Evolutionary conservation across 2,888 invertebrate species (phyloP).

Genomic region (Eurytoma adleriae): DNA sequence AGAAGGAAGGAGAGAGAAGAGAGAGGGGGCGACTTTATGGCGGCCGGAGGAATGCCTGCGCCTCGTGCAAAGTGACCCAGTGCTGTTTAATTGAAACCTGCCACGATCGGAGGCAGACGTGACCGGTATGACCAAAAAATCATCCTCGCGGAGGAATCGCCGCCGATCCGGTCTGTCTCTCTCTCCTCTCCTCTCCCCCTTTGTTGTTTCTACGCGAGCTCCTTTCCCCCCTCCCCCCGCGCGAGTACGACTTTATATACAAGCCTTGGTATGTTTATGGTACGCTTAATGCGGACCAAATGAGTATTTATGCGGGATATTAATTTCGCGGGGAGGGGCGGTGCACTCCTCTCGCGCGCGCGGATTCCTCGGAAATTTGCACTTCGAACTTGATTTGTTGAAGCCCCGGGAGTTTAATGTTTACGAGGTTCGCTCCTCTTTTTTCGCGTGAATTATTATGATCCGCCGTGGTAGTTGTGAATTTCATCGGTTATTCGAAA

Average conservation of each 20-base stretch:
- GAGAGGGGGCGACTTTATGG: conserved; percentile 41
- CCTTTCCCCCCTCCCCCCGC: not conserved
- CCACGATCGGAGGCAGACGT: conserved; percentile 34
- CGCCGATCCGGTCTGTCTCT: conserved; percentile 24
- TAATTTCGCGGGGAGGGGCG: conserved; percentile 33
- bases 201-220: conserved; percentile 25
- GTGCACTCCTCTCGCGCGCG: not conserved
- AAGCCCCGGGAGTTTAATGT: conserved; percentile 18
- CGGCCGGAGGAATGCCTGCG: conserved; percentile 38
- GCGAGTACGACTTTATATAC: conserved; percentile 31
- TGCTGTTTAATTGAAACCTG: conserved; percentile 58
- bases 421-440: conserved; percentile 38
- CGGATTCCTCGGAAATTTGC: conserved; percentile 41
- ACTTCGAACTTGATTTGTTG: conserved; percentile 43
- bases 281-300: conserved; percentile 38
- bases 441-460: conserved; percentile 42
- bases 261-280: conserved; percentile 28
- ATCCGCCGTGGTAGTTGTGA: conserved; percentile 14
- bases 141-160: conserved; percentile 19
- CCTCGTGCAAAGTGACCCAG: conserved; percentile 48
- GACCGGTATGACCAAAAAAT: conserved; percentile 45
- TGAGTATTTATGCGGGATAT: conserved; percentile 51
- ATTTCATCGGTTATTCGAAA: conserved; percentile 14
- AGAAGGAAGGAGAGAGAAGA: not conserved
- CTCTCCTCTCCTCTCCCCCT: not conserved